Conservation (phyloP, 2,113 vertebrate species). For the Chitala chitala region DNA sequence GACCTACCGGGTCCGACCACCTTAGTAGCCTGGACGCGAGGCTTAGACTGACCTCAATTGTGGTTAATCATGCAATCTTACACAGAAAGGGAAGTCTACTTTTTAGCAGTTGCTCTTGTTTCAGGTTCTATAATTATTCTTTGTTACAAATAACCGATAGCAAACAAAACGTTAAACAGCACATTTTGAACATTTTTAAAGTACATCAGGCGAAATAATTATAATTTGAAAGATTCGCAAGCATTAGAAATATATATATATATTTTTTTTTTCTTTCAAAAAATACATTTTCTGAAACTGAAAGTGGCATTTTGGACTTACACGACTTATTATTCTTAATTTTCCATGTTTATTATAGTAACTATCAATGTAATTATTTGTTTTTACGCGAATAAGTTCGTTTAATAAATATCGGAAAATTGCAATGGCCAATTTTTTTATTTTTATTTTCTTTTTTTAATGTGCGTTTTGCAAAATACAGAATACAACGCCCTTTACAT, state of each 20-base stretch:
- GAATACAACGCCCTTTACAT: neutral
- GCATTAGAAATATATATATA: neutral
- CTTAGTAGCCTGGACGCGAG: slow-evolving; percentile 35
- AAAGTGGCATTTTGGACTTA: neutral
- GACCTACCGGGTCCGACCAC: slow-evolving; percentile 23
- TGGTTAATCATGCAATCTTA: slow-evolving; percentile 65
- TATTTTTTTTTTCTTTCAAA: neutral
- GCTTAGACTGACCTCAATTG: slow-evolving; percentile 45
- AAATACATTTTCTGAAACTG: neutral
- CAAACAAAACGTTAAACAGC: neutral
- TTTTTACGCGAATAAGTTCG: neutral
- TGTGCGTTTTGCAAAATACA: neutral
- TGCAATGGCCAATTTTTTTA: neutral
- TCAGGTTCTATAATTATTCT: slow-evolving; percentile 6
- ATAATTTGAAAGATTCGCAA: no score
- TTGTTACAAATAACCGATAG: neutral
- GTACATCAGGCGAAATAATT: neutral
- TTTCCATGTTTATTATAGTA: neutral
- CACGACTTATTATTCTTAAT: neutral
- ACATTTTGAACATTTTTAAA: neutral
- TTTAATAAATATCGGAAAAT: neutral
- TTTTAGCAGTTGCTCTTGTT: neutral
- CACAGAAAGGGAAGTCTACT: neutral
- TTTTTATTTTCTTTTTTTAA: neutral
- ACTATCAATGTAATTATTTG: neutral